A percentile compares a stretch with the other conserved stretches of the same genome.
Conservation (phyloP, 2,797 vertebrate species). For the Microcaecilia unicolor region DNA sequence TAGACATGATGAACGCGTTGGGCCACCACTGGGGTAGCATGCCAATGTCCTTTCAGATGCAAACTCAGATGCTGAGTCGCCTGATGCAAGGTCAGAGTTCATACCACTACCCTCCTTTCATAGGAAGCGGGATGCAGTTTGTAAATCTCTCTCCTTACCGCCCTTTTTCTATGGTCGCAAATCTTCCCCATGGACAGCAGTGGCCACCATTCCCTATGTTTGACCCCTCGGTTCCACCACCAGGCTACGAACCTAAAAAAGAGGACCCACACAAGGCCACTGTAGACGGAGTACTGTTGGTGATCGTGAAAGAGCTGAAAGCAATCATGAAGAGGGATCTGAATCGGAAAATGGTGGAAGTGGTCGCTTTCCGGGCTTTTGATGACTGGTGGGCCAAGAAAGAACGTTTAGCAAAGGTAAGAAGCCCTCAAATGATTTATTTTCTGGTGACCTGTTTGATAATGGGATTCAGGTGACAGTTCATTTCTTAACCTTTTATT, state of each 20-base stretch:
- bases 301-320: constrained; percentile 93
- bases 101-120: constrained; percentile 77
- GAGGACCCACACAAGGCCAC: constrained; percentile 97
- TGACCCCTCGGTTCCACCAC: constrained; percentile 89
- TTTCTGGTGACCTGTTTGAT: too few species aligned
- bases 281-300: constrained; percentile 85
- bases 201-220: constrained; percentile 90
- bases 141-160: constrained; percentile 70
- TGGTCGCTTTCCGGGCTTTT: constrained; percentile 92
- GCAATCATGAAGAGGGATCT: constrained; percentile 98
- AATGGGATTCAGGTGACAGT: too few species aligned
- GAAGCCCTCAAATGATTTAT: too few species aligned
- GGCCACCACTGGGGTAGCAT: constrained; percentile 86
- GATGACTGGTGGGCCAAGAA: constrained; percentile 99
- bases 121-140: constrained; percentile 67
- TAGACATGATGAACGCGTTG: constrained; percentile 87
- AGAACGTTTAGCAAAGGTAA: constrained; percentile 89
- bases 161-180: constrained; percentile 61
- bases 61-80: constrained; percentile 95
- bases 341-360: constrained; percentile 96
- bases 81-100: constrained; percentile 85
- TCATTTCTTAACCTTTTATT: too few species aligned
- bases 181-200: constrained; percentile 65
- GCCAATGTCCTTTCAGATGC: constrained; percentile 98
- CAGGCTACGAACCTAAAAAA: constrained; percentile 84